Evolutionary conservation across 2,888 invertebrate species (phyloP), one percentile per base, ranked within the genome.

Genomic region (Neoitamus cyanurus): DNA sequence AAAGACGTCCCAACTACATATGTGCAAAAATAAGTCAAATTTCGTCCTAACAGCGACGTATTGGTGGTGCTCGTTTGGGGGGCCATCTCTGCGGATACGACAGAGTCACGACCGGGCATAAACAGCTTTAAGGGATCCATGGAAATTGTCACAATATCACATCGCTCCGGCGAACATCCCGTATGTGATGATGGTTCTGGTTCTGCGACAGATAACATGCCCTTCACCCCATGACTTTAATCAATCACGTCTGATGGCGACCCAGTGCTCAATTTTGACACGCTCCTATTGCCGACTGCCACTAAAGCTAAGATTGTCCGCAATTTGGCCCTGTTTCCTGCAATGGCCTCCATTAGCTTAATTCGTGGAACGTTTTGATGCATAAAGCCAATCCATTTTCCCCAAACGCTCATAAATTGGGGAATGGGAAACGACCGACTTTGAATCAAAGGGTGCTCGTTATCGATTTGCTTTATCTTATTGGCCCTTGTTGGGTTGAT

Each of bases 401-500:
- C 1, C 58, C 15, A 15, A 58, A 58, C 58, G 9, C 9, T 20
- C 20, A 9, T 58, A 1, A 20, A 58, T 58, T 15, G 20, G 15
- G 20, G 20, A 0, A 58, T 58, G 20, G 20, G 0, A 58, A 58
- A 20, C 20, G 58, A 58, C 58, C 58, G 58, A 58, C 15, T 5
- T 58, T 58, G 58, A 58, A 58, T 20, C 20, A 58, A 58, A 58
- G 58, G 20, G 20, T 58, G 58, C 58, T 11, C 25, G 20, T 58
- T 58, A 58, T 58, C 58, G 58, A 58, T 58, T 58, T 48, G 48
- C 20, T 48, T 48, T 58, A 58, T 58, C 20, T 58, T 58, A 58
- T 58, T 58, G 58, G 58, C 58, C 58, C 58, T 58, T 58, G 58
- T 58, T 58, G 20, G 58, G 58, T 58, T 58, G 58, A 58, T 58